Evolutionary conservation across 2,113 vertebrate species (phyloP).

Genomic region (Rhinoderma darwinii): DNA sequence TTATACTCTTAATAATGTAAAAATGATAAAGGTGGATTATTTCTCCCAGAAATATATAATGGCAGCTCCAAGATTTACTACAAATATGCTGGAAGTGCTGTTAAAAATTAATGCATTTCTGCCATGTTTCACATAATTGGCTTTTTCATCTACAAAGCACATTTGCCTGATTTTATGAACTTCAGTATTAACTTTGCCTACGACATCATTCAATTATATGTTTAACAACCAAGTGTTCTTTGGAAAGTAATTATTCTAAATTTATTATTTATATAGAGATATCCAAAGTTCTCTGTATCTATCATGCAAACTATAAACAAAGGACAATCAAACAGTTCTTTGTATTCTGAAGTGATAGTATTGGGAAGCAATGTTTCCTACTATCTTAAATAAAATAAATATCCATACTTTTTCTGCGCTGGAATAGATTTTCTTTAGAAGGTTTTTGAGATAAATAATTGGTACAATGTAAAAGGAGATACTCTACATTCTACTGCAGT

Average conservation of each 20-base stretch:
- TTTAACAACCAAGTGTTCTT: conserved; percentile 72
- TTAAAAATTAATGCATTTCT: conserved; percentile 78
- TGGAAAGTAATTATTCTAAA: conserved; percentile 62
- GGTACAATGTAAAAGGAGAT: neutral
- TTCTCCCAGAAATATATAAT: conserved; percentile 70
- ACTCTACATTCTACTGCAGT: neutral
- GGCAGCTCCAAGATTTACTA: conserved; percentile 71
- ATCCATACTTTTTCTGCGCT: too few species aligned
- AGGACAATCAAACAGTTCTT: conserved; percentile 20
- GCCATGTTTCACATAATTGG: conserved; percentile 74
- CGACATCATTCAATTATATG: conserved; percentile 77
- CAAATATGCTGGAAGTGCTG: conserved; percentile 71
- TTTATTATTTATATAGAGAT: conserved; percentile 43
- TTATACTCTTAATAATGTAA: conserved; percentile 62
- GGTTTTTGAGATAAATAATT: neutral
- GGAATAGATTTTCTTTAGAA: neutral
- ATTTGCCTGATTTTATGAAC: conserved; percentile 77
- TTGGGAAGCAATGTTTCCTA: neutral
- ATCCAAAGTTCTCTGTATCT: neutral
- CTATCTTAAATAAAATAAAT: neutral
- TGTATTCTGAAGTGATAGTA: neutral
- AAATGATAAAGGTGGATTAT: conserved; percentile 68
- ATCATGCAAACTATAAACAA: conserved; percentile 7
- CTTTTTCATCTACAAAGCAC: conserved; percentile 77
- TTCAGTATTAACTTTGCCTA: conserved; percentile 68